A percentile compares a stretch with the other conserved stretches of the same genome.
Conservation (phyloP, 2,113 vertebrate species). For the Pterocles burchelli region DNA sequence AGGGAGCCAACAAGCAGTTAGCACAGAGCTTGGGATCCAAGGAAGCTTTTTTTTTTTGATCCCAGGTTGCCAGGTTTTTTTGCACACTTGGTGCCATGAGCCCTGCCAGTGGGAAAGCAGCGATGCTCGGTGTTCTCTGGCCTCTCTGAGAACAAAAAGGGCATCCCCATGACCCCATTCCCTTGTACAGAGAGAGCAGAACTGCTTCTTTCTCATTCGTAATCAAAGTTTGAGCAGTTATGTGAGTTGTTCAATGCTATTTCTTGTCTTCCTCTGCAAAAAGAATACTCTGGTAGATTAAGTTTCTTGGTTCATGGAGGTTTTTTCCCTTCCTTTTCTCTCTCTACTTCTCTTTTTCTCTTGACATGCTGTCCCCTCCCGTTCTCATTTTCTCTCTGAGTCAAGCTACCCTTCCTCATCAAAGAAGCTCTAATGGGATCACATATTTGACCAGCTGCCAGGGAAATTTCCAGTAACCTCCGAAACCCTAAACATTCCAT, state of each 20-base stretch:
- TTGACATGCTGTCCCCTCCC: constrained; percentile 4
- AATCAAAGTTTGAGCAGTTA: constrained; percentile 39
- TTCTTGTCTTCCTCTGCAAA: constrained; percentile 58
- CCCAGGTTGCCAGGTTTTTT: background rate
- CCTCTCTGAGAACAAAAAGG: background rate
- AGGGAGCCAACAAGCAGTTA: background rate
- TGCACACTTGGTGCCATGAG: rapidly evolving
- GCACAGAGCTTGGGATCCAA: background rate
- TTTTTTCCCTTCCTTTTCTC: constrained; percentile 38
- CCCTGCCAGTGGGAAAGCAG: background rate
- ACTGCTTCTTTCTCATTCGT: constrained; percentile 15
- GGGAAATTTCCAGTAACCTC: constrained; percentile 69
- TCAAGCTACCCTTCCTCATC: constrained; percentile 60
- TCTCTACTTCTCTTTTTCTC: constrained; percentile 5
- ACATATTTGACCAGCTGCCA: constrained; percentile 64
- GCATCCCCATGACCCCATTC: background rate
- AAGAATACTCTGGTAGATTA: constrained; percentile 60
- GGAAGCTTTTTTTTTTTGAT: background rate
- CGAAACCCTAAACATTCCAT: constrained; percentile 58
- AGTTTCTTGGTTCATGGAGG: constrained; percentile 52
- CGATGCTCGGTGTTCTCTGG: background rate
- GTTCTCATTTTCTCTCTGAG: constrained; percentile 29
- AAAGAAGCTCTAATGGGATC: constrained; percentile 68
- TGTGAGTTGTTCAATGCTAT: constrained; percentile 58
- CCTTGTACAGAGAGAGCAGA: background rate